Conservation (phyloP, 1,140 invertebrate species). For the Cotesia typhae region DNA sequence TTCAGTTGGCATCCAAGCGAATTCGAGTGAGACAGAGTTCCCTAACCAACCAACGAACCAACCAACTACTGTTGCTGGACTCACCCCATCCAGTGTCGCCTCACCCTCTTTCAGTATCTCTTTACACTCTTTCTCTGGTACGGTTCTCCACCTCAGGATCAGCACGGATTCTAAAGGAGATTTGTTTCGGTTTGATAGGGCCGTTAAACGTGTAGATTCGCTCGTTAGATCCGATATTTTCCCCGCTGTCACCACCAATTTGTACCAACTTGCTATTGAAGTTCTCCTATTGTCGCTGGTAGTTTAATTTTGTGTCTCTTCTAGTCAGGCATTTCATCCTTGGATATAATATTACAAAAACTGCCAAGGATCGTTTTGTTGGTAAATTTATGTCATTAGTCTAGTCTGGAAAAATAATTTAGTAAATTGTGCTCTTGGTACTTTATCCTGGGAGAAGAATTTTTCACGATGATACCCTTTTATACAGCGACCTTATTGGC, state of each 20-base stretch:
- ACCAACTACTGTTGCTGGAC: constrained; percentile 14
- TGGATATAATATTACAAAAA: too few relatives aligned
- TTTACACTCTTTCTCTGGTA: neutral
- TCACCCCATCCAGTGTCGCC: constrained; percentile 33
- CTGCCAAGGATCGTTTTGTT: too few relatives aligned
- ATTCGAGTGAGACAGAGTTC: neutral
- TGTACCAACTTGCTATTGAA: neutral
- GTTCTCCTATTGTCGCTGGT: too few relatives aligned
- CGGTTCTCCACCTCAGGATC: constrained; percentile 39
- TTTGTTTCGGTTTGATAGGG: constrained; percentile 60
- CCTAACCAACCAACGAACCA: constrained; percentile 36
- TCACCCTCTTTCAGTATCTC: neutral
- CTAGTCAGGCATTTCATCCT: too few relatives aligned
- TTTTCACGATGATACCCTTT: constrained; percentile 44
- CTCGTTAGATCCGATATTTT: constrained; percentile 57
- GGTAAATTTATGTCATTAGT: too few relatives aligned
- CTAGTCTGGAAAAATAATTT: too few relatives aligned
- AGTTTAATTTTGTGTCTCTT: too few relatives aligned
- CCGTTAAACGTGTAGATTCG: constrained; percentile 58
- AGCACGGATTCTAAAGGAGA: constrained; percentile 52
- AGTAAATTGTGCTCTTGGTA: too few relatives aligned
- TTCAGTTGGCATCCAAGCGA: constrained; percentile 32
- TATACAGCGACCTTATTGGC: constrained; percentile 54
- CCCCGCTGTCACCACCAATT: neutral
- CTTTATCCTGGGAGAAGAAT: neutral